phyloP scores from a whole-genome alignment of 2,113 vertebrate genomes.

The Coryphaenoides rupestris region DNA sequence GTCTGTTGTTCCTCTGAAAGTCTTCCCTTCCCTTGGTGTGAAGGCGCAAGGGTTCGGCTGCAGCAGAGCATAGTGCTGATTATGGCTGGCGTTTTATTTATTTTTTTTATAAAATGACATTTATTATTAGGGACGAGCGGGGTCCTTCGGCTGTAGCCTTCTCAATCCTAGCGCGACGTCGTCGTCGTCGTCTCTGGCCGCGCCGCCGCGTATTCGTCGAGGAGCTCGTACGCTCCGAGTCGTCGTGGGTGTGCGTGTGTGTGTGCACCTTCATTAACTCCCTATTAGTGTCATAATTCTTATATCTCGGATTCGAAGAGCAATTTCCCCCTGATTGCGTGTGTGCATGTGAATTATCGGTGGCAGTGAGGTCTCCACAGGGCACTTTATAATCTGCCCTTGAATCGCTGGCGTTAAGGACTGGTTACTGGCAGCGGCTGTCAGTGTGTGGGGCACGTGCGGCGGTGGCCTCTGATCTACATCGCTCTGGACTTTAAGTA shows the following conservation, averaged over 20 bases:
- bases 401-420: constrained; percentile 54
- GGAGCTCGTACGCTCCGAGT: too few relatives aligned
- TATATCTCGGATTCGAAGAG: constrained; percentile 34
- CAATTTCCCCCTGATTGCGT: constrained; percentile 13
- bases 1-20: background rate
- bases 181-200: too few relatives aligned
- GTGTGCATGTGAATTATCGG: constrained; percentile 17
- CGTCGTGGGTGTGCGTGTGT: constrained; percentile 12
- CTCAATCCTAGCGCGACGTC: too few relatives aligned
- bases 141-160: too few relatives aligned
- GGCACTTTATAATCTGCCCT: constrained; percentile 8
- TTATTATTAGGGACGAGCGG: too few relatives aligned
- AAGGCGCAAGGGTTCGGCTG: background rate
- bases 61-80: too few relatives aligned
- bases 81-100: too few relatives aligned
- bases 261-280: constrained; percentile 54
- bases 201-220: too few relatives aligned
- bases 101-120: too few relatives aligned
- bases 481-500: constrained; percentile 58
- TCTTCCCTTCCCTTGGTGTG: background rate
- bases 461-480: constrained; percentile 60
- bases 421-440: constrained; percentile 54
- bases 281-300: constrained; percentile 44
- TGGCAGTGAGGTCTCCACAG: constrained; percentile 26
- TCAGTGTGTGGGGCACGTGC: constrained; percentile 59